These are phyloP conservation scores for Dolichomitus sp. DNA, from an alignment of 2,888 invertebrate genomes.

Conservation along the genomic window DNA sequence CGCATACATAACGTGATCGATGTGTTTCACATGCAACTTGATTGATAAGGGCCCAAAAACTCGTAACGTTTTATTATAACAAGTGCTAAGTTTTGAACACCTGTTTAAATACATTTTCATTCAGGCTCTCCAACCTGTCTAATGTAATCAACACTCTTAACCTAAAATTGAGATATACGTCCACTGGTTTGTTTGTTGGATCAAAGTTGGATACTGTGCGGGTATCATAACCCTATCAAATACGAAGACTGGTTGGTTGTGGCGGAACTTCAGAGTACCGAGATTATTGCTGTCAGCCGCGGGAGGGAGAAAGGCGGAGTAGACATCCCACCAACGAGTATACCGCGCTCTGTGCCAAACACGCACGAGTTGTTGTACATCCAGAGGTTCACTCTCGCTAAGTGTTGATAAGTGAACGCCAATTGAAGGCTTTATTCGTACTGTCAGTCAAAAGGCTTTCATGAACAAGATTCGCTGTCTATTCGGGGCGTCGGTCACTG, in stretches of 20 bases:
- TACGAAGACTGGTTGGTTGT: not conserved
- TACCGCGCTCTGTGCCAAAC: not conserved
- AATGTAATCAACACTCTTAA: not conserved
- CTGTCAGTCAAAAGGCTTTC: slow-evolving; percentile 75
- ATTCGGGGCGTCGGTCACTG: slow-evolving; percentile 65
- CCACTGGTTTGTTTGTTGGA: slow-evolving; percentile 3
- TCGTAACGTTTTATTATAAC: not conserved
- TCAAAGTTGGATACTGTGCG: slow-evolving; percentile 14
- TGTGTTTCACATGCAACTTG: too few species aligned
- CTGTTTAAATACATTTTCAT: not conserved
- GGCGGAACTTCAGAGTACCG: not conserved
- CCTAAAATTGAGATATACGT: not conserved
- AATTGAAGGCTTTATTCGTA: slow-evolving; percentile 79
- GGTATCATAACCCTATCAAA: not conserved
- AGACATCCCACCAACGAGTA: not conserved
- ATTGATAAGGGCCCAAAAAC: not conserved
- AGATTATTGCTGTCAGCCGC: not conserved
- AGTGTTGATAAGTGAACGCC: slow-evolving; percentile 79
- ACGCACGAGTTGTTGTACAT: slow-evolving; percentile 1
- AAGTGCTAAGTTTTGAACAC: not conserved
- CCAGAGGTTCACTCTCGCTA: slow-evolving; percentile 67
- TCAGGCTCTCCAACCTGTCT: not conserved
- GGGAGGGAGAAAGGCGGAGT: slow-evolving; percentile 1
- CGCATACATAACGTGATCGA: not conserved
- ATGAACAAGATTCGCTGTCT: slow-evolving; percentile 52